A percentile compares a stretch with the other conserved stretches of the same genome.
Conservation (phyloP, 1,140 invertebrate genomes). For the Drosophila lowei region DNA sequence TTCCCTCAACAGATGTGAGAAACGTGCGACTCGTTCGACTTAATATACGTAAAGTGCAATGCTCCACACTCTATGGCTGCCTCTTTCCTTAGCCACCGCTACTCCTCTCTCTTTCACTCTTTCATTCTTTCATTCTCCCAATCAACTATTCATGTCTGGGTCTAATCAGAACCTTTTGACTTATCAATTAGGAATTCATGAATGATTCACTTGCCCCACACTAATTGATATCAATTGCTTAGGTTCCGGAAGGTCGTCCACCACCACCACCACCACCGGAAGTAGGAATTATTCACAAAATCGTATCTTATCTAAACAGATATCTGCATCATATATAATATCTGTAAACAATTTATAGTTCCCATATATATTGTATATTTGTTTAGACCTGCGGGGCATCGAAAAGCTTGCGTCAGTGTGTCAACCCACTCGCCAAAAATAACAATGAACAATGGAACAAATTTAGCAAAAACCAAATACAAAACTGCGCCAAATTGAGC, state of each 20-base stretch:
- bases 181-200: conserved; percentile 63
- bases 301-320: conserved; percentile 34
- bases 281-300: conserved; percentile 43
- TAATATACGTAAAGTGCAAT: conserved; percentile 22
- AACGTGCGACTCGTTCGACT: conserved; percentile 41
- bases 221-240: conserved; percentile 38
- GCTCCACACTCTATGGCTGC: background rate
- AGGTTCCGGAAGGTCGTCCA: conserved; percentile 53
- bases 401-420: conserved; percentile 61
- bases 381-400: conserved; percentile 42
- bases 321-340: conserved; percentile 28
- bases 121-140: background rate
- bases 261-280: conserved; percentile 4
- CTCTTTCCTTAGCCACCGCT: background rate
- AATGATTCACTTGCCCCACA: conserved; percentile 50
- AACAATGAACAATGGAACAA: conserved; percentile 45
- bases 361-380: no score
- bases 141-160: conserved; percentile 30
- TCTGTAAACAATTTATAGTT: background rate
- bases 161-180: conserved; percentile 67
- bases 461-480: conserved; percentile 35
- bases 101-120: background rate
- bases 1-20: conserved; percentile 34
- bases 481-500: conserved; percentile 62
- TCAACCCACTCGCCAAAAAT: conserved; percentile 52